These are phyloP conservation scores for Diabrotica balteata DNA, from an alignment of 2,888 invertebrate species.

Conservation along the genomic window DNA sequence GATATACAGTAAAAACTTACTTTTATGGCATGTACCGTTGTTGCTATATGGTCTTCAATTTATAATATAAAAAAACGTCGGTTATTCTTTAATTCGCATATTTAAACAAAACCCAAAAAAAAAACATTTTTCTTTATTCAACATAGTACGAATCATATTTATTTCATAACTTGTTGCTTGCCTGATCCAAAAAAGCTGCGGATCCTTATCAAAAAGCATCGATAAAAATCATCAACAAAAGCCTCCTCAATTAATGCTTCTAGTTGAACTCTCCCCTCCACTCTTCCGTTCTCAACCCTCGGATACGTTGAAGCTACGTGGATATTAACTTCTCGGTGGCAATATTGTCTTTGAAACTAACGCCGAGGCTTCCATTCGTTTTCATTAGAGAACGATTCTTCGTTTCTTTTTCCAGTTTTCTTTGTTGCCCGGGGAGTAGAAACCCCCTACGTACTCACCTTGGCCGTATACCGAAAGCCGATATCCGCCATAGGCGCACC, in stretches of 20 bases:
- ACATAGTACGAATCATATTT: too few relatives aligned
- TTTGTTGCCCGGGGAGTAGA: slow-evolving; percentile 42
- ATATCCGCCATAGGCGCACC: slow-evolving; percentile 31
- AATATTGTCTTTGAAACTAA: slow-evolving; percentile 51
- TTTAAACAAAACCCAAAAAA: too few relatives aligned
- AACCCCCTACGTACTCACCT: slow-evolving; percentile 46
- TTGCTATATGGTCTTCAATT: too few relatives aligned
- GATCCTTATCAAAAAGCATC: too few relatives aligned
- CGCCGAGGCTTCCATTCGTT: slow-evolving; percentile 49
- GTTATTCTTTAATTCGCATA: too few relatives aligned
- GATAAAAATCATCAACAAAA: background rate
- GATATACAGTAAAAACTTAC: too few relatives aligned
- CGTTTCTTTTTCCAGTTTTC: slow-evolving; percentile 44
- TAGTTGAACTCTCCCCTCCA: background rate
- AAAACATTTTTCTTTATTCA: too few relatives aligned
- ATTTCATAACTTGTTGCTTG: too few relatives aligned
- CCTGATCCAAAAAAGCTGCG: too few relatives aligned
- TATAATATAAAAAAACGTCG: too few relatives aligned
- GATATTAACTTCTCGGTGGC: slow-evolving; percentile 45
- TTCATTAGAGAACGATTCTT: slow-evolving; percentile 52
- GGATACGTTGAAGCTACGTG: slow-evolving; percentile 37
- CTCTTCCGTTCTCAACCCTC: background rate
- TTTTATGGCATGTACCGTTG: too few relatives aligned
- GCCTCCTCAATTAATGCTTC: slow-evolving; percentile 6
- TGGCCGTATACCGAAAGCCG: slow-evolving; percentile 33